Conservation (phyloP, 2,797 vertebrate genomes). For the Chaetodon trifasciatus region DNA sequence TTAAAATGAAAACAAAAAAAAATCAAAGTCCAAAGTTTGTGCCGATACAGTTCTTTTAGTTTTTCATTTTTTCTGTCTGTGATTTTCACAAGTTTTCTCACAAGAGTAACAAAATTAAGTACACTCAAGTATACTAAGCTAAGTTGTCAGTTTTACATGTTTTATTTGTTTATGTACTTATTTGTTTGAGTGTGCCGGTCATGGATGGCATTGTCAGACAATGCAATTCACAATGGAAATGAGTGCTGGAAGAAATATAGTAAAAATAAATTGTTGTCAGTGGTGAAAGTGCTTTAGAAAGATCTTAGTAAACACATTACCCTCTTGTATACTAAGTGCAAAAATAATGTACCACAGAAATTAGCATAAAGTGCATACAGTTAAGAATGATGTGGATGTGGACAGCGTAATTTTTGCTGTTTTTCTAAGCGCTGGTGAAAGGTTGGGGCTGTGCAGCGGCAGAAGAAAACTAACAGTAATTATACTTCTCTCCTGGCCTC, state of each 20-base stretch:
- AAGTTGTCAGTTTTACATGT: background rate
- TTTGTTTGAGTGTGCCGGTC: no score
- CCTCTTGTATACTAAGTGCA: background rate
- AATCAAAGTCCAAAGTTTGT: background rate
- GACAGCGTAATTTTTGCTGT: background rate
- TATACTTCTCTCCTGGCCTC: conserved; percentile 19
- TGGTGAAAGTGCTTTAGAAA: no score
- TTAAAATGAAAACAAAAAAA: background rate
- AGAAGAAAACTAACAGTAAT: background rate
- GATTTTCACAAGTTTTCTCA: background rate
- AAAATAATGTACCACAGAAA: background rate
- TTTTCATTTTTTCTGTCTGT: background rate
- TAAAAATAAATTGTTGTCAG: no score
- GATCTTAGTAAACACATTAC: no score
- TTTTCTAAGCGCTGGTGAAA: background rate
- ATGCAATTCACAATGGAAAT: no score
- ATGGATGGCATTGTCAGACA: no score
- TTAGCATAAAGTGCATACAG: background rate
- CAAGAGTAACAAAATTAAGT: background rate
- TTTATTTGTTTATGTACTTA: no score
- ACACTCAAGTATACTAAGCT: no score
- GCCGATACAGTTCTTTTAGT: background rate
- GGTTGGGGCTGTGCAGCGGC: background rate
- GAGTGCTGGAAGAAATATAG: no score
- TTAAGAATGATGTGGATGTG: background rate